Conservation (phyloP, 2,113 vertebrate genomes). For the Triplophysa rosa region DNA sequence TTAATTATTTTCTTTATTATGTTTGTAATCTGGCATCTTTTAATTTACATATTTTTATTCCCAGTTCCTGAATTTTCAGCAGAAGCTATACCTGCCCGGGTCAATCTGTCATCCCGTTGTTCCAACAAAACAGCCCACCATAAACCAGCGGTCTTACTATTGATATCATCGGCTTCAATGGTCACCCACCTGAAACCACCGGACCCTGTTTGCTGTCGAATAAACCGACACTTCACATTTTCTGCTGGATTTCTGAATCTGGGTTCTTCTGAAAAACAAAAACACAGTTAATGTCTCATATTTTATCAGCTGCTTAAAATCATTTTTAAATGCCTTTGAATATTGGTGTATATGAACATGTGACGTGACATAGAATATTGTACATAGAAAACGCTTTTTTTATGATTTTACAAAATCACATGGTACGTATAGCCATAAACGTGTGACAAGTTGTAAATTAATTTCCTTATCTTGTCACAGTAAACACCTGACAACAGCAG, state of each 20-base stretch:
- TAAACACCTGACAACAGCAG: constrained; percentile 15
- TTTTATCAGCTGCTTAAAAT: not conserved
- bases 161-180: not conserved
- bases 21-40: not conserved
- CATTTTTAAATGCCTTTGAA: not conserved
- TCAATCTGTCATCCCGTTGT: not conserved
- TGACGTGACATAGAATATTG: not conserved
- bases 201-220: too few species aligned
- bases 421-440: not conserved
- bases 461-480: constrained; percentile 17
- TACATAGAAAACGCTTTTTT: not conserved
- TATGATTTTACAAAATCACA: not conserved
- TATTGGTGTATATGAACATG: not conserved
- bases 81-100: not conserved
- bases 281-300: not conserved
- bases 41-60: not conserved
- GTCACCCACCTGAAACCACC: not conserved
- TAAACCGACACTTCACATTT: not conserved
- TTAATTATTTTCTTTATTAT: not conserved
- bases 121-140: not conserved
- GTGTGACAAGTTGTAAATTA: not conserved
- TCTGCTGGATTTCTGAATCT: not conserved
- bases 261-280: not conserved
- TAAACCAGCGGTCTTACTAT: not conserved
- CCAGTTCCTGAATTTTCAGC: not conserved